phyloP scores from a whole-genome alignment of 2,113 vertebrate species.

The Cynoglossus semilaevis region DNA sequence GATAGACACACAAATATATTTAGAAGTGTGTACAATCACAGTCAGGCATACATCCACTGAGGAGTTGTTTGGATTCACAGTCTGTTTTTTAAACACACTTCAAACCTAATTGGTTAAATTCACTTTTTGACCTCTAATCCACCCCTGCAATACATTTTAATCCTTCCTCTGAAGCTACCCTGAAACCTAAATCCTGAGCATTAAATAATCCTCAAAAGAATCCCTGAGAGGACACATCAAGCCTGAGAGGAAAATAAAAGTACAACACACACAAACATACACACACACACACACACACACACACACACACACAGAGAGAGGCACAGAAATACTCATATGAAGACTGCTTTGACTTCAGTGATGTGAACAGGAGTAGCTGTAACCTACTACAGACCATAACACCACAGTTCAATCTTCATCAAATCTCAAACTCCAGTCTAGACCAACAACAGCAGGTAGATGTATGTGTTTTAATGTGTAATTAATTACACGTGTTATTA shows the following conservation, averaged over 20 bases:
- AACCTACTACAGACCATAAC: no score
- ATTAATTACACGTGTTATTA: no score
- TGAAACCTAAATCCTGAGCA: constrained; percentile 42
- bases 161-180: constrained; percentile 47
- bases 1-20: not conserved
- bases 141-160: constrained; percentile 41
- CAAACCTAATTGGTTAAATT: constrained; percentile 35
- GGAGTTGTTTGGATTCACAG: not conserved
- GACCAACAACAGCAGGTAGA: no score
- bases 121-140: constrained; percentile 43
- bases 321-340: no score
- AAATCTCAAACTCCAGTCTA: no score
- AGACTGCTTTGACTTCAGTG: no score
- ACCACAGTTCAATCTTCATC: no score
- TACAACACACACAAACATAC: not conserved
- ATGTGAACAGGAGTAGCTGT: no score
- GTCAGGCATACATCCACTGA: not conserved
- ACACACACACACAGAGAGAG: constrained; percentile 10
- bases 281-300: constrained; percentile 2
- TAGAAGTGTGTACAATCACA: not conserved
- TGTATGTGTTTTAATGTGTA: no score
- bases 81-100: not conserved
- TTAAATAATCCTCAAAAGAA: constrained; percentile 45
- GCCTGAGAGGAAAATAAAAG: constrained; percentile 21
- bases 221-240: constrained; percentile 26